Base-by-base conservation (phyloP, 2,888 invertebrate genomes). In the Homarus gammarus region DNA sequence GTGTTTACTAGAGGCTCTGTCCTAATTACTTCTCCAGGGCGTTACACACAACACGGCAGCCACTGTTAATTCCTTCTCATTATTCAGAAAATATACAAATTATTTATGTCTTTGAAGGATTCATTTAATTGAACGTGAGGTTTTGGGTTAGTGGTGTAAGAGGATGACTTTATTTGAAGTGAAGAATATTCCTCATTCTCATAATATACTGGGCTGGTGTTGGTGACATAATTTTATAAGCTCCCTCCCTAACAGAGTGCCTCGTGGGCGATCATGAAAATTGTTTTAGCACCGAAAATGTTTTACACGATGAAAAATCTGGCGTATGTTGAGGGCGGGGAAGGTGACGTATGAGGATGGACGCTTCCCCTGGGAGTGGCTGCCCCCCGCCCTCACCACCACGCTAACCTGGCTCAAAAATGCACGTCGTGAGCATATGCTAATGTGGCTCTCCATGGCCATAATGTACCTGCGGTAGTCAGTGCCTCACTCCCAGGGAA, bases 271-370 rank as follows among this genome's bases (percentile, higher is more conserved):
- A 44, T 38, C 51, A 6, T 64, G 79, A 38, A 79, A 79, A 79
- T 79, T 78, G 78, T 79, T 79, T 79, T 64, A 79, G 38, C 38
- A 27, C 64, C 64, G n/a, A 79, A 79, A 79, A 79, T 79, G 33
- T 38, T 38, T 27, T 27, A 38, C 40, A 40, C 40, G 79, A 61
- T 79, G 79, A 79, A 79, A 64, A 79, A 79, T 79, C 79, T 79
- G 61, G 38, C 79, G 38, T 38, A 38, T 61, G 79, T 61, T 79
- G 79, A 79, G 64, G 79, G 61, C 38, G 33, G 36, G 27, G 38
- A 27, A n/a, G 79, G 27, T 79, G 79, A 64, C 27, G n/a, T 64
- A 2, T 27, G 64, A 12, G 27, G 64, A 64, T 64, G 64, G 27
- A 64, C 18, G 15, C 27, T 3, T n/a, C 64, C 64, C 64, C 27